Base-by-base conservation (phyloP, 2,888 invertebrate genomes). In the Elysia crispata region DNA sequence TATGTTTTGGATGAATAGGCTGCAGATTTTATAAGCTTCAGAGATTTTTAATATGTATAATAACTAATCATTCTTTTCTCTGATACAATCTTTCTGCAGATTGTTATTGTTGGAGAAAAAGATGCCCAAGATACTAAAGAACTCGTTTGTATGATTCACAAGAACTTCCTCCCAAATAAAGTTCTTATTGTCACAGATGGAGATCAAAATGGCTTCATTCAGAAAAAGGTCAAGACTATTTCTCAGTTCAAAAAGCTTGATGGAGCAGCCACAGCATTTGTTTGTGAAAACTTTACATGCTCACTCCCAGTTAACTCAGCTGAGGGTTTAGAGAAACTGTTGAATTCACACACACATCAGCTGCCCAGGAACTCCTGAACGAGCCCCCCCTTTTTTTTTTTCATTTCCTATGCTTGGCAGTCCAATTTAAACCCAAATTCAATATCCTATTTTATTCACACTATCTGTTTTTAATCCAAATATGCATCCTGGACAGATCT, bases 281-380 rank as follows among this genome's bases (percentile, higher is more conserved):
- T 96, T n/a, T 96, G 96, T 90, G 94, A 95, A 8, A 95, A 95
- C 86, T 95, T 94, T 90, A 93, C 95, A 0, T 96, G 96, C 91
- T 95, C 95, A 6, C 92, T 96, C 77, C 96, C 96, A 1, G 95
- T 96, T 70, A 95, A 95, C 0, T 94, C 94, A 76, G 94, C 74
- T 18, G 67, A 81, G 70, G 79, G 79, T 23, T 77, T 84, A 30
- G 70, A 83, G 20, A 81, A 82, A 60, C 77, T 73, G 28, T 70
- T 83, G 20, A 67, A 66, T 41, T 64, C 23, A 41, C 41, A 41
- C 11, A 41, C 41, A 41, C 3, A 41, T 41, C 41, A 41, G 11
- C 41, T 6, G 41, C 11, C 41, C 11, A 3, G 3, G 5, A 41
- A 41, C 41, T 41, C 41, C 11, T 41, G 11, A 41, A 41, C 11